Base-by-base conservation (phyloP, 1,140 invertebrate species). In the Campoletis sonorensis region DNA sequence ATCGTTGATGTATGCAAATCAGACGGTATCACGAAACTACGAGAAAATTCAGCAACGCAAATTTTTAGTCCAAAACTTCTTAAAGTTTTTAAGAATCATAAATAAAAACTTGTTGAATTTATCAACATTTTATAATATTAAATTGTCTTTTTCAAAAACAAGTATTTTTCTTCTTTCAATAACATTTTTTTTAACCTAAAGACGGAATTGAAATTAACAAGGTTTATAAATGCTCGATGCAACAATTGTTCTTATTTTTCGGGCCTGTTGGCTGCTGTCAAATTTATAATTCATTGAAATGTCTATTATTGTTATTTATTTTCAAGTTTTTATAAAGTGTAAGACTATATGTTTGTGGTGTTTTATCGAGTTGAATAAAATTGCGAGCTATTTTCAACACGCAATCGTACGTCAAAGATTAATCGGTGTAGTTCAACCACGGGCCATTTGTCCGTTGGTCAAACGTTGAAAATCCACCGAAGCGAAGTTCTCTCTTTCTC, bases 361-460 rank as follows among this genome's bases (percentile, higher is more conserved):
- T 77, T 61, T 21, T 15, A 77, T 77, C 30, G 51, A 77, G 11
- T 77, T 61, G 33, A 8, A 54, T 77, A 8, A 7, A 26, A 61
- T 58, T 21, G 23, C 18, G 30, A 49, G 26, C 49, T 21, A 7
- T 45, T 15, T 61, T 61, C 51, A 61, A 61, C 37, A 51, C 27
- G 54, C n/a, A 77, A 77, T 33, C 51, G 16, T 51, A 54, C 21
- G 51, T 61, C 15, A 27, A 64, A 16, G 30, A 61, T 77, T 64
- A 77, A 77, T 77, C 73, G 73, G 40, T 45, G 40, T 45, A 45
- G 40, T 45, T 45, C 40, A 3, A 45, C 40, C 40, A 45, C 13
- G 40, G 7, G 26, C n/a, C 13, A 23, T 75, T 49, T 49, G 72
- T 54, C 72, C 72, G 27, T 75, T 30, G 54, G 27, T 45, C 49